A percentile compares a stretch with the other conserved stretches of the same genome.
Conservation (phyloP, 2,113 vertebrate species). For the Eudyptes chrysolophus region DNA sequence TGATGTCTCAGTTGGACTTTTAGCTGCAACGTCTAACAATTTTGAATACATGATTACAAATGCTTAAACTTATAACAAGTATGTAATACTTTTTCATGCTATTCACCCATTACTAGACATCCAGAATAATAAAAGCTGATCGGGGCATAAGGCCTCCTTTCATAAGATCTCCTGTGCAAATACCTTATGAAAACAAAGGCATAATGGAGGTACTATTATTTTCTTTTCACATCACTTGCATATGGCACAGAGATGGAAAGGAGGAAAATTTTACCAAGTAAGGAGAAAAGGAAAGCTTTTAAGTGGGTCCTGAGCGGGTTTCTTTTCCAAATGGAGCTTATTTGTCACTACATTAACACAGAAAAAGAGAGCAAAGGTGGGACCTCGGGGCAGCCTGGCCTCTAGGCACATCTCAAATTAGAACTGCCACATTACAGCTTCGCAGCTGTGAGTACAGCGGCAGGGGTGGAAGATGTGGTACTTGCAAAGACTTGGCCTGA, state of each 20-base stretch:
- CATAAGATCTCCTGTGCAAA: neutral
- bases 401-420: neutral
- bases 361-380: neutral
- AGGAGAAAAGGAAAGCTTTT: neutral
- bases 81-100: neutral
- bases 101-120: neutral
- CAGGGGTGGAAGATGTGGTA: neutral
- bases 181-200: neutral
- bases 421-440: neutral
- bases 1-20: constrained; percentile 6
- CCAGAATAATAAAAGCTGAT: neutral
- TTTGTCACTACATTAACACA: neutral
- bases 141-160: neutral
- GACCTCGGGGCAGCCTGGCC: neutral
- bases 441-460: fast-evolving
- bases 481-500: neutral
- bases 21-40: neutral
- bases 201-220: neutral
- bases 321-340: neutral
- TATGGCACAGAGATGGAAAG: neutral
- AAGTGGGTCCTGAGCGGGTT: neutral
- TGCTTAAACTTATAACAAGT: neutral
- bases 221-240: neutral
- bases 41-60: neutral
- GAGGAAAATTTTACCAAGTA: neutral